These are phyloP conservation scores for Sebastes schlegelii DNA, from an alignment of 2,113 vertebrate species.

Conservation along the genomic window DNA sequence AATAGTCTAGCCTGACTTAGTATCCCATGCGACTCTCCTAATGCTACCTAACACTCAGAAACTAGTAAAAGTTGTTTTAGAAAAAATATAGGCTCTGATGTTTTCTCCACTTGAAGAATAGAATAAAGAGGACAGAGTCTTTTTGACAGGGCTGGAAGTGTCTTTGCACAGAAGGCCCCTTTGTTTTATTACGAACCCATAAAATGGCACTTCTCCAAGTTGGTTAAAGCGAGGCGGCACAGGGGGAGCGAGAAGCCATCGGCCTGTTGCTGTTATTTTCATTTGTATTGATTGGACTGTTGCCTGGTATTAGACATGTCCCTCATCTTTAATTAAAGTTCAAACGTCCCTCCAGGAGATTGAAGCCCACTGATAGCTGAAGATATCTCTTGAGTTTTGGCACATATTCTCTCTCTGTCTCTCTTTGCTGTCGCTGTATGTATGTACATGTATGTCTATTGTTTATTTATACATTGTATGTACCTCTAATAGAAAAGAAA, in stretches of 20 bases:
- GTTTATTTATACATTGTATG: conserved; percentile 12
- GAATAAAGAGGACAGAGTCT: conserved; percentile 58
- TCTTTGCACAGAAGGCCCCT: conserved; percentile 59
- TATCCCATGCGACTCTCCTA: conserved; percentile 74
- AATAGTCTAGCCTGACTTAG: conserved; percentile 79
- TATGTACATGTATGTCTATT: neutral
- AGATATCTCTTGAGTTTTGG: conserved; percentile 32
- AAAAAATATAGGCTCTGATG: conserved; percentile 51
- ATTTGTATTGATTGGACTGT: conserved; percentile 72
- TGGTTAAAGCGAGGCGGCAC: conserved; percentile 46
- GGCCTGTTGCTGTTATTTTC: conserved; percentile 57
- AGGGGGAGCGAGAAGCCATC: conserved; percentile 30
- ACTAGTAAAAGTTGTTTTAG: conserved; percentile 74
- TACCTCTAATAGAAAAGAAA: neutral
- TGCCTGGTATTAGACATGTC: conserved; percentile 69
- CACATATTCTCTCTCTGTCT: neutral
- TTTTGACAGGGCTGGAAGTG: conserved; percentile 60
- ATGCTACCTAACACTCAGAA: conserved; percentile 75
- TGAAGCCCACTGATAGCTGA: conserved; percentile 32
- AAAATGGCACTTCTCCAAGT: conserved; percentile 61
- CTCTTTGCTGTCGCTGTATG: conserved; percentile 2
- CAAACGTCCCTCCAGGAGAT: conserved; percentile 57
- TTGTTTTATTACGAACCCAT: conserved; percentile 73
- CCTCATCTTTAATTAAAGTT: conserved; percentile 78
- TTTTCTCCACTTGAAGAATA: conserved; percentile 52